Percentiles rank a stretch among this genome's conserved stretches.
Evolutionary conservation across 2,113 vertebrate species (phyloP).

Genomic region (Willisornis vidua): DNA sequence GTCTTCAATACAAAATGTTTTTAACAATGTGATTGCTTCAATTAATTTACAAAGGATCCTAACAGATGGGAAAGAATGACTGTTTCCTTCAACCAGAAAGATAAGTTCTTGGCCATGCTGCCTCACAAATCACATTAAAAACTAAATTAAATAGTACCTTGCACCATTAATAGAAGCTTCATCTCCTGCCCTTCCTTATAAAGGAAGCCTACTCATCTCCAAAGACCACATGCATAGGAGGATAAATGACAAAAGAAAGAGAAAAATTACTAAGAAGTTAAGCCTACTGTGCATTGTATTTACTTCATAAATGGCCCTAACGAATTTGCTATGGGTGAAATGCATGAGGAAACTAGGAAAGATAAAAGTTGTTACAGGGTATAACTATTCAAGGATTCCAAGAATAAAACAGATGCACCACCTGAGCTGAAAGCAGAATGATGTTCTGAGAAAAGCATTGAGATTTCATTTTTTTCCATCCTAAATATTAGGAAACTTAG

Average conservation of each 20-base stretch:
- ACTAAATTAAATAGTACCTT: background rate
- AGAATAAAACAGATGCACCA: background rate
- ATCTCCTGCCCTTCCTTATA: background rate
- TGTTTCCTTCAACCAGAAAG: background rate
- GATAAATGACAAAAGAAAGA: background rate
- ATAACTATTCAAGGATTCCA: background rate
- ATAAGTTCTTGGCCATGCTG: background rate
- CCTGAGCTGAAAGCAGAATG: background rate
- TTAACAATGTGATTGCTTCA: background rate
- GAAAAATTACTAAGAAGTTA: background rate
- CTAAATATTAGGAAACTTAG: background rate
- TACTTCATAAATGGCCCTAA: background rate
- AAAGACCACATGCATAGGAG: background rate
- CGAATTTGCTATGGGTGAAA: background rate
- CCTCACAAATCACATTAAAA: conserved; percentile 7
- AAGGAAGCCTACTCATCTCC: background rate
- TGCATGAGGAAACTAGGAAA: background rate
- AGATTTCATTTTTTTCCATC: background rate
- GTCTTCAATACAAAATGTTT: background rate
- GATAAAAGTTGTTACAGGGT: background rate
- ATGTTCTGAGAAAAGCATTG: background rate
- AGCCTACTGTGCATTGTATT: background rate
- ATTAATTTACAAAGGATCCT: background rate
- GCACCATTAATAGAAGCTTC: background rate
- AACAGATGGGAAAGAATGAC: background rate